Base-by-base conservation (phyloP, 2,888 invertebrate species). In the Ctenicera cuprea region DNA sequence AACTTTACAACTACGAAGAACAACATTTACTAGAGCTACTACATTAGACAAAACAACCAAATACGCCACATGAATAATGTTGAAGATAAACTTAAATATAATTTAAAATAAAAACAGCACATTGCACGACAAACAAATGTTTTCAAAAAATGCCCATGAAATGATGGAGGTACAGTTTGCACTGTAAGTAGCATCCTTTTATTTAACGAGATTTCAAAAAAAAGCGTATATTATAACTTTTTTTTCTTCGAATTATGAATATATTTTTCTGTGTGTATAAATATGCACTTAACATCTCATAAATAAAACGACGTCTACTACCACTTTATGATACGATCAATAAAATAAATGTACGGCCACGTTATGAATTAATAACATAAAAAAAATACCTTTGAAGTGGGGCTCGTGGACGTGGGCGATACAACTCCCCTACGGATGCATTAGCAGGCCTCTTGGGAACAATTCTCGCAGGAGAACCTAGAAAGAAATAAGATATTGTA, bases 391-490 rank as follows among this genome's bases (percentile, higher is more conserved):
- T 59, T 59, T 16, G 57, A 26, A 20, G 37, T 37, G 87, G 88
- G 87, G 79, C 87, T 87, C 69, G 87, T 83, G 37, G 87, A 86
- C 80, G 87, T 84, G 79, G 88, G 85, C 81, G 88, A 86, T 81
- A 88, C 85, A 80, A 88, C 82, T 80, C 85, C 84, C 71, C 85
- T 82, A 80, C 85, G 78, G 88, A 80, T 79, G 86, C 80, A 81
- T 87, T 82, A 79, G 88, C 82, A 76, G 89, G 86, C 85, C 90
- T 87, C 82, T 88, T 90, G 70, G 88, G 83, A 22, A 88, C 87
- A 63, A 87, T 81, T 77, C 89, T 87, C 71, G 87, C 87, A 3
- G 89, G 88, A 30, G 90, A 89, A 67, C 89, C 90, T 90, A 83
- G 52, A 88, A 87, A 67, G 26, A 16, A 33, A 54, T 33, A 14